Evolutionary conservation across 2,888 invertebrate genomes (phyloP), one percentile per base, ranked within the genome.

Genomic region (Scaptomyza polygonia): DNA sequence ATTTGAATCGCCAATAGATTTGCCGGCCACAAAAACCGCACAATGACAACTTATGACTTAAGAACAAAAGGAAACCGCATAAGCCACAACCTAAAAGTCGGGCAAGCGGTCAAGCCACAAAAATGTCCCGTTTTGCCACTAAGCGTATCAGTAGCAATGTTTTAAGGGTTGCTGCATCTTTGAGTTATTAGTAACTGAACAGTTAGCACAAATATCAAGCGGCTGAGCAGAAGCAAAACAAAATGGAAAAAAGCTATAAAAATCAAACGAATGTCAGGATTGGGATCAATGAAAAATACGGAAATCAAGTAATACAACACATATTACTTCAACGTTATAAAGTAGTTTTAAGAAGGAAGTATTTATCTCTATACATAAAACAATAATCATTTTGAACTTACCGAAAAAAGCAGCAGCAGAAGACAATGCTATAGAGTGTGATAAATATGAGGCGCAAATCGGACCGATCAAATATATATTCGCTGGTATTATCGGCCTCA

Each of bases 351-450:
- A n/a, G n/a, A n/a, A n/a, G n/a, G n/a, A n/a, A n/a, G n/a, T n/a
- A n/a, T n/a, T n/a, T n/a, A n/a, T n/a, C n/a, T n/a, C n/a, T n/a
- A n/a, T 21, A 3, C 3, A 21, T 2, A 21, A 21, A 21, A 21
- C 21, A 1, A 21, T 21, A 21, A 1, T 21, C 21, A 21, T 34
- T 34, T 4, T 34, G n/a, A 4, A 94, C 96, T 96, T 91, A 96
- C 96, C 96, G n/a, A 88, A 96, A 95, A 91, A 96, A 96, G 90
- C 96, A 96, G 86, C 95, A 95, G 91, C 96, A 95, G 91, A 96
- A 96, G 18, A 96, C 96, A 71, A 96, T 92, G 2, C 95, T 94
- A 89, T 96, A 96, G 29, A 96, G 92, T 0, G 94, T 94, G 87
- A 96, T 95, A 91, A 96, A 96, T 86, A 96, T 93, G 52, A 95